Evolutionary conservation across 2,113 vertebrate species (phyloP), one percentile per base, ranked within the genome.

Genomic region (Hippotragus niger): DNA sequence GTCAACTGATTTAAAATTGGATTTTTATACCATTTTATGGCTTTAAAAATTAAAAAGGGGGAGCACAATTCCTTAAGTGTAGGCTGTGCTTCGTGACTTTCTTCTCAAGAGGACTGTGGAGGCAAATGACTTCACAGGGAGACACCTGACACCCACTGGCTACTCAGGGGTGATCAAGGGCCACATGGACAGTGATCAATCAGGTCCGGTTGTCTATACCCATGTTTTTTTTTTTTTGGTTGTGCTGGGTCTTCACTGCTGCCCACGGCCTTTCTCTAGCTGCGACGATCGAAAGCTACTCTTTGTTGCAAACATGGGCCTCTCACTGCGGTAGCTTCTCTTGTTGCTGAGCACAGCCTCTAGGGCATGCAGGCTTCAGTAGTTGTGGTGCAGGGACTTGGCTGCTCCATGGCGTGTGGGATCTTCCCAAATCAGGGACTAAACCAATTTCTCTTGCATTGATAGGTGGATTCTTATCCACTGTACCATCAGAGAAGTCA

Each of bases 141-240:
- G 43, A 53, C 29, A 10, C 47, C 33, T 19, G 40, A 14, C 10
- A 2, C 7, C 19, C 81, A 31, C 5, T 15, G 15, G n/a, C 43
- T 31, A 6, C 3, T 23, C 84, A 71, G n/a, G 33, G 55, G 64
- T 17, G 43, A 19, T 16, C 52, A 6, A 27, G 52, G 40, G 40
- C 16, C 36, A 1, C 2, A 1, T 4, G 33, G 1, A 7, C 5
- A 9, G 80, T 21, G 29, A 16, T 11, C 0, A 8, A 1, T 14
- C 47, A 8, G 0, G 43, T 47, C 25, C 13, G 17, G 19, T 16
- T 29, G 31, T 81, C 47, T 45, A 29, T 43, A 43, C 40, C 25
- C 36, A 21, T 71, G 27, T 45, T 43, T 40, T 71, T 36, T 71
- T 71, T 43, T 45, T 76, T 40, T 71, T 36, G 40, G 12, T 27